Evolutionary conservation across 2,797 vertebrate species (phyloP).

Genomic region (Limosa lapponica): DNA sequence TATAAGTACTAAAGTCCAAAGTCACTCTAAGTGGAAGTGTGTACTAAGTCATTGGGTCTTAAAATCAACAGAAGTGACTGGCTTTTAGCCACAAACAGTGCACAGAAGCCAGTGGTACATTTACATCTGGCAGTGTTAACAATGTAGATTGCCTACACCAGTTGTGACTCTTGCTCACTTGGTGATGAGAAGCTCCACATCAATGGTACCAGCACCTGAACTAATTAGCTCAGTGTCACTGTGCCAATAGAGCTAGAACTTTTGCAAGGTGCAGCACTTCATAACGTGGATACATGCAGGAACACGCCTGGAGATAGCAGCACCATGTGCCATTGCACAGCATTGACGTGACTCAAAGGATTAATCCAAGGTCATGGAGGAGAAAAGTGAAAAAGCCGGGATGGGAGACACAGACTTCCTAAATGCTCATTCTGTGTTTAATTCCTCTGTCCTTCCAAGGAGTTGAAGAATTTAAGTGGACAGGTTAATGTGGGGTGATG

Average conservation of each 20-base stretch:
- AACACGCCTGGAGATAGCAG: neutral
- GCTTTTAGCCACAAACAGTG: neutral
- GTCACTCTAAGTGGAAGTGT: neutral
- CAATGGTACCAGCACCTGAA: neutral
- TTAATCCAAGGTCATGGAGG: neutral
- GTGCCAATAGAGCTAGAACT: neutral
- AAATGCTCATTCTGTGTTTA: neutral
- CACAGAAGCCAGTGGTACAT: neutral
- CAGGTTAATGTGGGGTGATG: neutral
- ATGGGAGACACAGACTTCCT: neutral
- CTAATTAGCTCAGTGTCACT: neutral
- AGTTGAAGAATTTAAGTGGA: neutral
- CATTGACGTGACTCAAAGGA: neutral
- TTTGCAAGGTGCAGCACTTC: neutral
- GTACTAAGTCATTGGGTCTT: neutral
- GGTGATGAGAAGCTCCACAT: neutral
- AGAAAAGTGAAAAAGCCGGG: neutral
- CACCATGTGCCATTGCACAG: neutral
- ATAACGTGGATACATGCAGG: neutral
- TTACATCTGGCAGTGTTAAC: neutral
- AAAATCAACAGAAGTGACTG: neutral
- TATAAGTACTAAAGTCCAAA: neutral
- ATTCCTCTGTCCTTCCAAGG: neutral
- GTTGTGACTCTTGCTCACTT: neutral
- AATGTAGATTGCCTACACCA: neutral